These are phyloP conservation scores for Lagopus muta DNA, from an alignment of 2,113 vertebrate genomes.

Conservation along the genomic window DNA sequence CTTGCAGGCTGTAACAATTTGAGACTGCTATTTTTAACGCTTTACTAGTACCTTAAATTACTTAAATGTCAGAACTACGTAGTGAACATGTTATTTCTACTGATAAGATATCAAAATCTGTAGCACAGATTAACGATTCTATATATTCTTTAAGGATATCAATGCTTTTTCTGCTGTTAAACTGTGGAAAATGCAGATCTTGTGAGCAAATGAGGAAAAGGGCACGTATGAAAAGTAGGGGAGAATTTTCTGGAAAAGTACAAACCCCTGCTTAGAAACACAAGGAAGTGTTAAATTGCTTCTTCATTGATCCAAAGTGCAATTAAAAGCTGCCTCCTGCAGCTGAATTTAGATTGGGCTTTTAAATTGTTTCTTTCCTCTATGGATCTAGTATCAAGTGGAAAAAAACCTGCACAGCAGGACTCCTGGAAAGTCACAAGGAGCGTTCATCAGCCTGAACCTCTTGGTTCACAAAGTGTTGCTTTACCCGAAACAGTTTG, in stretches of 20 bases:
- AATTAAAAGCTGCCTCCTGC: constrained; percentile 60
- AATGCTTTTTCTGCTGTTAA: constrained; percentile 12
- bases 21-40: background rate
- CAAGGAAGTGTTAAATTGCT: constrained; percentile 12
- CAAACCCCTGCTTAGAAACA: constrained; percentile 23
- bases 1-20: background rate
- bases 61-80: background rate
- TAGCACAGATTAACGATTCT: background rate
- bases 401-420: background rate
- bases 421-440: background rate
- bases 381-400: background rate
- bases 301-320: constrained; percentile 34
- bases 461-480: background rate
- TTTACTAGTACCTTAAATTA: background rate
- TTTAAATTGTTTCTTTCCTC: constrained; percentile 10
- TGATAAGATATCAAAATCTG: background rate
- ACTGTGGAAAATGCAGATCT: background rate
- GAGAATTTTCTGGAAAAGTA: constrained; percentile 32
- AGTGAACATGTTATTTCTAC: background rate
- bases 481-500: background rate
- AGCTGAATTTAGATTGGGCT: constrained; percentile 42
- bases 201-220: background rate
- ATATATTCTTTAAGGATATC: background rate
- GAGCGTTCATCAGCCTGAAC: background rate
- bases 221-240: background rate